Conservation (phyloP, 92 coral and sea anemone genomes). For the Pocillopora grandis region DNA sequence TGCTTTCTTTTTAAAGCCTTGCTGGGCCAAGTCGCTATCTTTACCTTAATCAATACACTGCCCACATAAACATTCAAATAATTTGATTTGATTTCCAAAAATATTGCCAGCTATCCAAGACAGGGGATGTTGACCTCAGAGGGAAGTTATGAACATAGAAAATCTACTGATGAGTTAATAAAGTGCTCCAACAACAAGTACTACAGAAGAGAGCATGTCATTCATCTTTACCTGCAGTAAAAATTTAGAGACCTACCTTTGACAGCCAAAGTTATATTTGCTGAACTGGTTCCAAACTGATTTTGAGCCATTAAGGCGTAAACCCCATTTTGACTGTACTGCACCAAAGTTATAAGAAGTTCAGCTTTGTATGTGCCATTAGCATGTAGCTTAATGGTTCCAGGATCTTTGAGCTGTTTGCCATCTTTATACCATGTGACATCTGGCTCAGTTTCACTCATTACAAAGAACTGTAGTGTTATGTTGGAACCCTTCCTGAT, state of each 20-base stretch:
- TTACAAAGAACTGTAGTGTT: constrained; percentile 33
- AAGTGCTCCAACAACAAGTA: too few relatives aligned
- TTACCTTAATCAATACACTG: too few relatives aligned
- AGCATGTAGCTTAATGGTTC: not conserved
- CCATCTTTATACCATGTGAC: constrained; percentile 66
- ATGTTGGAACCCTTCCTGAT: constrained; percentile 38
- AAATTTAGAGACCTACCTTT: constrained; percentile 37
- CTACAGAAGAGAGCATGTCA: too few relatives aligned
- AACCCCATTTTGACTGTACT: constrained; percentile 50
- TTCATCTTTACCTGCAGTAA: not conserved
- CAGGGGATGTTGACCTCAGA: too few relatives aligned
- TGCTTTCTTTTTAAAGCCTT: too few relatives aligned
- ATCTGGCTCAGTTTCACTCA: constrained; percentile 48
- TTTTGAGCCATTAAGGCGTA: constrained; percentile 58
- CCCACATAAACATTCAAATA: too few relatives aligned
- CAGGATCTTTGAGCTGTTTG: not conserved
- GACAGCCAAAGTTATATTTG: constrained; percentile 41
- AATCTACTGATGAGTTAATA: too few relatives aligned
- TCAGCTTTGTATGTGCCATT: constrained; percentile 38
- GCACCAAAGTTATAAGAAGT: constrained; percentile 23
- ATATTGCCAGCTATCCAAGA: too few relatives aligned
- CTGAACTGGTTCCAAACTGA: constrained; percentile 48
- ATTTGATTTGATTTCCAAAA: too few relatives aligned
- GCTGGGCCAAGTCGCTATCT: too few relatives aligned
- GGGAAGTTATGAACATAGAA: too few relatives aligned